Base-by-base conservation (phyloP, 2,797 vertebrate genomes). In the Megalops cyprinoides region DNA sequence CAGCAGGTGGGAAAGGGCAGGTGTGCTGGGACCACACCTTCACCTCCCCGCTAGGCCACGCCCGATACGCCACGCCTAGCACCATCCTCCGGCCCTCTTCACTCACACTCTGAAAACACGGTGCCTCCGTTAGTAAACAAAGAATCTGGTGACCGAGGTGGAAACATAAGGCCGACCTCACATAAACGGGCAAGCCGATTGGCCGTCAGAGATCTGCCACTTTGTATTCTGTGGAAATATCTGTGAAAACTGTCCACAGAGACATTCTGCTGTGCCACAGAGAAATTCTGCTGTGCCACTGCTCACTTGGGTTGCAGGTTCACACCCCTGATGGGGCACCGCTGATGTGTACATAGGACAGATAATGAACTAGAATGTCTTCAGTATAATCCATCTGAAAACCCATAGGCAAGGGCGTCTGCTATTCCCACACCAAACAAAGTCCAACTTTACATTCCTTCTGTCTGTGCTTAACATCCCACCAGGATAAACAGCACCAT, bases 11-110 rank as follows among this genome's bases (percentile, higher is more conserved):
- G 76, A 82, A 82, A 31, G 76, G 9, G 31, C 81, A 82, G 9
- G 60, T 9, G 6, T 82, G 81, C 28, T 76, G 74, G 42, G 81
- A 51, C 37, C 28, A n/a, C 76, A 51, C 76, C n/a, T 73, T 69
- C 42, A 78, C 65, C 37, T 76, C 51, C n/a, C 28, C 76, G 31
- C 15, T 78, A 23, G 15, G 46, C 23, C n/a, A n/a, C 34, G 67
- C 80, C 44, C 75, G 80, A 37, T 77, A 81, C 37, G 74, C 75
- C 5, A 81, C 55, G 48, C 34, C 75, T 80, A 81, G 49, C 10
- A 62, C 25, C n/a, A 81, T 55, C 23, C 8, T 34, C 79, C 53
- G 20, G 42, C 28, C 23, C 5, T 39, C 7, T 65, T 60, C 53
- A 31, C 69, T 65, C 48, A 81, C 58, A 28, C 75, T 77, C 80